Evolutionary conservation across 2,113 vertebrate genomes (phyloP).

Genomic region (Paralichthys olivaceus): DNA sequence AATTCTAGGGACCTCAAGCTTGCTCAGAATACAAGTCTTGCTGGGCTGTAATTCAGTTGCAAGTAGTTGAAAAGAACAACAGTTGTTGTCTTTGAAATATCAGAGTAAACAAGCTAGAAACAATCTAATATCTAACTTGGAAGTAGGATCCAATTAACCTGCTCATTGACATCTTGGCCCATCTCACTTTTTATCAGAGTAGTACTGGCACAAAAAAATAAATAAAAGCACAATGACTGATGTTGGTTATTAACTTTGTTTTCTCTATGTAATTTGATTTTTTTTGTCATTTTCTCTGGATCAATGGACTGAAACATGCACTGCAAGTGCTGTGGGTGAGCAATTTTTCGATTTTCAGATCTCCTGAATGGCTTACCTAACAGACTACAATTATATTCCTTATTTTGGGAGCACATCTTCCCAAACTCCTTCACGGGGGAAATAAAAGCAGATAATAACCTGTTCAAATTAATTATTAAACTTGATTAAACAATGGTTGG

Average conservation of each 20-base stretch:
- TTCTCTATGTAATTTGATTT: conserved; percentile 38
- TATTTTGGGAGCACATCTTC: conserved; percentile 32
- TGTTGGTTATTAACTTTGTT: conserved; percentile 52
- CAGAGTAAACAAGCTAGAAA: conserved; percentile 13
- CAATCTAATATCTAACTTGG: conserved; percentile 13
- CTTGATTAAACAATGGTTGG: conserved; percentile 43
- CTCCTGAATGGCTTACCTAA: conserved; percentile 16
- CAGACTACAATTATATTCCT: conserved; percentile 11
- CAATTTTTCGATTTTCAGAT: conserved; percentile 37
- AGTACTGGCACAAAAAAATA: conserved; percentile 15
- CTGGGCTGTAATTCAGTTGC: too few species aligned
- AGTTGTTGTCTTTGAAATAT: conserved; percentile 20
- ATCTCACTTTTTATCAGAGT: conserved; percentile 13
- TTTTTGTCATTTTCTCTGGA: conserved; percentile 39
- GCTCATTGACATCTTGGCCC: conserved; percentile 16
- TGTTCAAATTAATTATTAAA: conserved; percentile 62
- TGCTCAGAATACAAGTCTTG: too few species aligned
- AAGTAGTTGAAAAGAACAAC: background rate
- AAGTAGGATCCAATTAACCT: conserved; percentile 38
- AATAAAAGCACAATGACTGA: conserved; percentile 40
- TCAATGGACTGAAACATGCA: conserved; percentile 41
- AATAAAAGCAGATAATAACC: conserved; percentile 68
- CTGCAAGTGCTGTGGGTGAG: conserved; percentile 13
- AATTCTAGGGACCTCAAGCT: too few species aligned
- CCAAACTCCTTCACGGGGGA: conserved; percentile 44